Conservation (phyloP, 2,113 vertebrate genomes). For the Grallaria varia region DNA sequence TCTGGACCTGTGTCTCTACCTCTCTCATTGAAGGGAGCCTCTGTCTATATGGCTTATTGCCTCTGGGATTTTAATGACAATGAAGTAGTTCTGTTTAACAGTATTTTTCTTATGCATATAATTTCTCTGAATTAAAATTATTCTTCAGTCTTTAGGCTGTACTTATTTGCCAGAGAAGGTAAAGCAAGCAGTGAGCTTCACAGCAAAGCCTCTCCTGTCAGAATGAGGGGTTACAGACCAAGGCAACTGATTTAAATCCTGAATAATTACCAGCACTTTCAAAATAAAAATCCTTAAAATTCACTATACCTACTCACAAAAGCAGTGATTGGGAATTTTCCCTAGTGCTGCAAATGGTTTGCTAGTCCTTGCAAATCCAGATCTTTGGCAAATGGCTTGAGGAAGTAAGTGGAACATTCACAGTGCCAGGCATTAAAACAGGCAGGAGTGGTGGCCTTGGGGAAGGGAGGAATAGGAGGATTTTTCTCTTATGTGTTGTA, state of each 20-base stretch:
- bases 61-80: neutral
- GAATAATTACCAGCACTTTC: neutral
- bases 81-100: neutral
- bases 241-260: neutral
- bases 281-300: neutral
- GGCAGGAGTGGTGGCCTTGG: neutral
- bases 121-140: neutral
- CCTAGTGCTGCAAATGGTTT: neutral
- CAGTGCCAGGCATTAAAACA: neutral
- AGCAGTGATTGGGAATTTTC: neutral
- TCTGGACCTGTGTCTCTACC: neutral
- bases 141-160: neutral
- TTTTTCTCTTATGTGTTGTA: neutral
- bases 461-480: accelerated
- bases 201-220: neutral
- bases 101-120: neutral
- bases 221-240: neutral
- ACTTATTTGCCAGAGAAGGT: neutral
- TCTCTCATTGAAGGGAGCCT: neutral
- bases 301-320: neutral
- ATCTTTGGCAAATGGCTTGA: neutral
- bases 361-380: neutral
- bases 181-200: neutral
- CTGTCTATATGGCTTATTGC: neutral
- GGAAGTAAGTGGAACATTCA: neutral